Evolutionary conservation across 1,140 invertebrate genomes (phyloP).

Genomic region (Centruroides sculpturatus): DNA sequence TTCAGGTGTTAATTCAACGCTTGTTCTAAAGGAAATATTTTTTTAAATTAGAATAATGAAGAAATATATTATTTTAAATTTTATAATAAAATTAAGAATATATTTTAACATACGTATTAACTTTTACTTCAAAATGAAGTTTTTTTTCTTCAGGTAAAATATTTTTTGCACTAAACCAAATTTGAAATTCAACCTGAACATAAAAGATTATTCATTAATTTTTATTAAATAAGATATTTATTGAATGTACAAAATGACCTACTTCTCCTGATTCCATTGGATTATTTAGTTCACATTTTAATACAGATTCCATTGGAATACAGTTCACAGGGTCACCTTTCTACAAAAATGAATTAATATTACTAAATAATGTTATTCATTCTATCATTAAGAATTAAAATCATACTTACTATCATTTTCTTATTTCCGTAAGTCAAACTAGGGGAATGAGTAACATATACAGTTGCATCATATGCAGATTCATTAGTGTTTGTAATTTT

Average conservation of each 20-base stretch:
- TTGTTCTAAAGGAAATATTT: constrained; percentile 16
- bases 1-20: constrained; percentile 38
- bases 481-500: constrained; percentile 62
- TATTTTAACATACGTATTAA: constrained; percentile 63
- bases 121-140: constrained; percentile 54
- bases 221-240: neutral
- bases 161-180: constrained; percentile 63
- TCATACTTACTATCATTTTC: constrained; percentile 17
- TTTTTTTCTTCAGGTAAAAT: constrained; percentile 50
- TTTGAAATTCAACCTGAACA: constrained; percentile 20
- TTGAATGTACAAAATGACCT: neutral
- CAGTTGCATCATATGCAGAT: constrained; percentile 75
- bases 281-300: neutral
- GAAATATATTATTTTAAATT: neutral
- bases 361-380: neutral
- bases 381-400: too few species aligned
- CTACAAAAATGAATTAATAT: neutral
- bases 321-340: neutral
- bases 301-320: neutral
- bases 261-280: neutral
- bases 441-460: constrained; percentile 62
- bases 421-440: constrained; percentile 60
- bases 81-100: neutral
- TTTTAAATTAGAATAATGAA: too few species aligned
- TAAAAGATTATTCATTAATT: neutral